Percentiles rank a stretch among this genome's conserved stretches.
Evolutionary conservation across 2,797 vertebrate genomes (phyloP).

Genomic region (Catamblyrhynchus diadema): DNA sequence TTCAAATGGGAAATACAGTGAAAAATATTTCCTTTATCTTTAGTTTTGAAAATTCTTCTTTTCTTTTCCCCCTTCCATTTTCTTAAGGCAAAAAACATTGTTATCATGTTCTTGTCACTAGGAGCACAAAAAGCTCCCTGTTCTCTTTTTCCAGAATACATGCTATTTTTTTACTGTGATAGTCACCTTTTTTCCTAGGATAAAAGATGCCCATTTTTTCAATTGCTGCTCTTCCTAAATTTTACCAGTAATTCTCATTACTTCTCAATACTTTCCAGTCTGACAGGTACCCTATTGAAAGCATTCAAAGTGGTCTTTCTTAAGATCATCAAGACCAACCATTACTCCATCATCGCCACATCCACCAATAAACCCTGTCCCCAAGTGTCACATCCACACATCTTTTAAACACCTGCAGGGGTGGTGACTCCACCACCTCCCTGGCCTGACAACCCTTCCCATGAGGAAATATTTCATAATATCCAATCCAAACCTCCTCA

Average conservation of each 20-base stretch:
- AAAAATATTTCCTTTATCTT: not conserved
- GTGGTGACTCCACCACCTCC: not conserved
- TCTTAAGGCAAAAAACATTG: not conserved
- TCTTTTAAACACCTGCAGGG: not conserved
- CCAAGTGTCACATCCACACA: too few relatives aligned
- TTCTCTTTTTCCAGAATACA: not conserved
- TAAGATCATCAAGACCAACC: not conserved
- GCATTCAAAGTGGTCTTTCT: not conserved
- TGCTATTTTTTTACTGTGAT: not conserved
- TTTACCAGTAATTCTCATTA: not conserved
- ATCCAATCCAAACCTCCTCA: not conserved
- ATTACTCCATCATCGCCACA: not conserved
- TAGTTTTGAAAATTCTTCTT: not conserved
- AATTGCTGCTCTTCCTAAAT: not conserved
- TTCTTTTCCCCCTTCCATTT: not conserved
- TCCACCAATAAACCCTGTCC: not conserved
- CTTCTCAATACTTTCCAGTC: not conserved
- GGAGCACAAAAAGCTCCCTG: not conserved
- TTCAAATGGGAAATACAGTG: not conserved
- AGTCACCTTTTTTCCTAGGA: not conserved
- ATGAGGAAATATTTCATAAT: not conserved
- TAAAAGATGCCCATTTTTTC: not conserved
- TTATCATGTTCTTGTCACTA: not conserved
- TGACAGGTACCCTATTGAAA: not conserved
- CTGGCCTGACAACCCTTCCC: rapidly evolving